These are phyloP conservation scores for Mya arenaria DNA, from an alignment of 1,140 invertebrate species.

Conservation along the genomic window DNA sequence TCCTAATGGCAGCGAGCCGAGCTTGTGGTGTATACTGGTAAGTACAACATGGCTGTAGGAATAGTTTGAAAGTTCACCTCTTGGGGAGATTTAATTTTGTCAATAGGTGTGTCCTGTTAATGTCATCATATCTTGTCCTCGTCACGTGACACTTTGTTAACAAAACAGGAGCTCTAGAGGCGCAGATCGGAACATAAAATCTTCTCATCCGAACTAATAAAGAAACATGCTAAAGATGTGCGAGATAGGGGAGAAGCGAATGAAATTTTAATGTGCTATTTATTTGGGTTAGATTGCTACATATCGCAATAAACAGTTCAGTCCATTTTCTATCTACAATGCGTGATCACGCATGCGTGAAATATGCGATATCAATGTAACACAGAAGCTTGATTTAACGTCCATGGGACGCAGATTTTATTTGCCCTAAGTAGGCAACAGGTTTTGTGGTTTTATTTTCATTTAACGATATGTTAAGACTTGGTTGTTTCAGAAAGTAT, in stretches of 20 bases:
- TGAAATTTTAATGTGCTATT: conserved; percentile 54
- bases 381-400: conserved; percentile 20
- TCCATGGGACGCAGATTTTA: conserved; percentile 19
- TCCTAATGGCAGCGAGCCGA: no score
- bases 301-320: conserved; percentile 38
- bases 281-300: conserved; percentile 41
- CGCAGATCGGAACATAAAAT: background rate
- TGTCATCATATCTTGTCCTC: background rate
- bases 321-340: conserved; percentile 39
- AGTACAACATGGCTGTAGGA: no score
- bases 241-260: conserved; percentile 30
- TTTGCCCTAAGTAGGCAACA: conserved; percentile 8
- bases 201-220: background rate
- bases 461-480: no score
- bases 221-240: background rate
- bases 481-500: no score
- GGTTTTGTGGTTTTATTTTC: conserved; percentile 34
- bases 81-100: no score
- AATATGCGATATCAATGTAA: conserved; percentile 28
- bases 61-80: no score
- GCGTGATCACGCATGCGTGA: conserved; percentile 50
- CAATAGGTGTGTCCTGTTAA: no score
- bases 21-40: no score
- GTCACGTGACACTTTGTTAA: background rate
- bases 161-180: background rate